phyloP scores from a whole-genome alignment of 1,140 invertebrate species.

The Saccostrea cuccullata region DNA sequence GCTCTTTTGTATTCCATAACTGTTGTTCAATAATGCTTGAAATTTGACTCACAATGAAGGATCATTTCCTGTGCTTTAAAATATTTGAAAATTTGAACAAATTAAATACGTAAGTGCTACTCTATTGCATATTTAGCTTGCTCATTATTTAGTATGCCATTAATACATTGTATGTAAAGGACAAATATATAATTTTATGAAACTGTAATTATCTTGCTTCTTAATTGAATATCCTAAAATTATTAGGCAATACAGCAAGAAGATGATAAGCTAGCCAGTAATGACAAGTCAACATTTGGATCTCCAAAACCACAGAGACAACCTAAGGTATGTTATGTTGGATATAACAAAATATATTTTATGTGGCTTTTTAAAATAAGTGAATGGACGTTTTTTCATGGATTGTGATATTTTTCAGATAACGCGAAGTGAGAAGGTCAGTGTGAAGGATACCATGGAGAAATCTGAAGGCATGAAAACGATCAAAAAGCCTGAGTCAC shows the following conservation, averaged over 20 bases:
- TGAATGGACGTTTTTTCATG: neutral
- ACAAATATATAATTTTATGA: neutral
- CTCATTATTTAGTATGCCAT: neutral
- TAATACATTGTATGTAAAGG: neutral
- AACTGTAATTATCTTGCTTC: neutral
- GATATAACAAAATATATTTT: too few relatives aligned
- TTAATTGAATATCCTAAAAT: neutral
- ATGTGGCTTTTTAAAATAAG: neutral
- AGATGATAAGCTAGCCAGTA: neutral
- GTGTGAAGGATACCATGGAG: slow-evolving; percentile 66
- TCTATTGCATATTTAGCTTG: neutral
- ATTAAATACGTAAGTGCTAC: too few relatives aligned
- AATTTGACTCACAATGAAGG: too few relatives aligned
- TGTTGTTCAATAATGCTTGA: too few relatives aligned
- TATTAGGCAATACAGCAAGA: slow-evolving; percentile 7
- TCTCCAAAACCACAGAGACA: slow-evolving; percentile 73
- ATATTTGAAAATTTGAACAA: too few relatives aligned
- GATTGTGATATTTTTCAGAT: slow-evolving; percentile 53
- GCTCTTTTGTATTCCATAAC: neutral
- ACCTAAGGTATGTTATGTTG: slow-evolving; percentile 65
- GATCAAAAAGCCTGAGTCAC: slow-evolving; percentile 71
- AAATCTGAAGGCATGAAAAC: slow-evolving; percentile 66
- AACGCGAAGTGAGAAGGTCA: slow-evolving; percentile 69
- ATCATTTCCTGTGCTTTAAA: too few relatives aligned
- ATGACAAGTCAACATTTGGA: slow-evolving; percentile 20